Percentiles rank a stretch among this genome's conserved stretches.
phyloP scores from a whole-genome alignment of 2,797 vertebrate species.

The Trachurus trachurus region DNA sequence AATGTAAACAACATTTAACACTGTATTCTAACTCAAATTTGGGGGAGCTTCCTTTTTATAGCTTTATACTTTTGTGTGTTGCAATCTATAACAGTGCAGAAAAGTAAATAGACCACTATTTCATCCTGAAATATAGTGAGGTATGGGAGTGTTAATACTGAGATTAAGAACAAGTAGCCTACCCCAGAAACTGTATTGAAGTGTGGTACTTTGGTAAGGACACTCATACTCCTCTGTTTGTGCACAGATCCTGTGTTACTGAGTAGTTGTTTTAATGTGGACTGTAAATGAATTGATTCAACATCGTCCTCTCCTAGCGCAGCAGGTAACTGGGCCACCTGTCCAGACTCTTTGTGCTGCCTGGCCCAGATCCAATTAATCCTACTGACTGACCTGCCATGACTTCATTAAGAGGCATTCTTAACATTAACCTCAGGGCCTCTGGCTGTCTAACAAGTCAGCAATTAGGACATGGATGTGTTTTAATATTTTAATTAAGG shows the following conservation, averaged over 20 bases:
- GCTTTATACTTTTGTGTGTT: neutral
- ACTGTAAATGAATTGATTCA: slow-evolving; percentile 35
- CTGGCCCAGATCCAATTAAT: slow-evolving; percentile 74
- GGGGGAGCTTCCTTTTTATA: neutral
- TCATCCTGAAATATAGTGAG: neutral
- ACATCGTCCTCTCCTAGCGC: slow-evolving; percentile 15
- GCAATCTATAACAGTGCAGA: neutral
- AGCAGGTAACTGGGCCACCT: slow-evolving; percentile 58
- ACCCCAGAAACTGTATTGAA: neutral
- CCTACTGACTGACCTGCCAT: slow-evolving; percentile 63
- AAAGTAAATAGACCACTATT: neutral
- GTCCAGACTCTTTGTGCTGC: slow-evolving; percentile 40
- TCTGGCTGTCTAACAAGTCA: slow-evolving; percentile 43
- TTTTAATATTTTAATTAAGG: slow-evolving; percentile 58
- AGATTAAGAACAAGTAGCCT: neutral
- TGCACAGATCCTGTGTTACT: slow-evolving; percentile 8
- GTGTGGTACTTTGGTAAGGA: neutral
- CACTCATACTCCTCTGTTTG: neutral
- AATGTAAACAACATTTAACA: neutral
- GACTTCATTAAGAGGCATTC: slow-evolving; percentile 71
- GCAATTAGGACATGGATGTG: slow-evolving; percentile 37
- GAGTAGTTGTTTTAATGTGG: slow-evolving; percentile 20
- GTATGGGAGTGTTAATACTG: neutral
- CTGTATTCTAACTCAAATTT: no score
- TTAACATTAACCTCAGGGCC: slow-evolving; percentile 56